A percentile compares a stretch with the other conserved stretches of the same genome.
Evolutionary conservation across 2,113 vertebrate genomes (phyloP).

Genomic region (Alces alces): DNA sequence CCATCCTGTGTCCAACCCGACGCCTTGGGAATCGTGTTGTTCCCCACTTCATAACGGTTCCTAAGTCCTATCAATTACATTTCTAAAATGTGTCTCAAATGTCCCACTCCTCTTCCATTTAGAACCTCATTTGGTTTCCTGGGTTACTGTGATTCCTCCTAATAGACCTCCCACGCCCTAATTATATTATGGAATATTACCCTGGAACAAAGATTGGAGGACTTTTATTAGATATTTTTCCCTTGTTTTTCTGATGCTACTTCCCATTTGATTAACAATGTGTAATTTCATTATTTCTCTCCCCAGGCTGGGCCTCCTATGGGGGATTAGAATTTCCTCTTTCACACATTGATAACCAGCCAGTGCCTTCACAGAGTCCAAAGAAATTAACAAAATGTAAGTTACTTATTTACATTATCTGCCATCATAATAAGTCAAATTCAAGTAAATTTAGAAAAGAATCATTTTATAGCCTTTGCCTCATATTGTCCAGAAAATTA

Average conservation of each 20-base stretch:
- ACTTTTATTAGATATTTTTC: not conserved
- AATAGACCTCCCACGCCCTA: not conserved
- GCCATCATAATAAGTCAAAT: not conserved
- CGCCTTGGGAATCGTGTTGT: not conserved
- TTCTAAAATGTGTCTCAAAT: not conserved
- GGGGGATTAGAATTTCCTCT: slow-evolving; percentile 59
- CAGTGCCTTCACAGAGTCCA: slow-evolving; percentile 73
- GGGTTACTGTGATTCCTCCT: not conserved
- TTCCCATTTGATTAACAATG: slow-evolving; percentile 19
- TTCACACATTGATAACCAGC: slow-evolving; percentile 52
- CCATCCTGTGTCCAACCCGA: not conserved
- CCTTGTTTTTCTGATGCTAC: not conserved
- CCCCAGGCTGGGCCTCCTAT: slow-evolving; percentile 82
- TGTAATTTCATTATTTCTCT: not conserved
- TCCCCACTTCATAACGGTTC: not conserved
- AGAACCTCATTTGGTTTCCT: not conserved
- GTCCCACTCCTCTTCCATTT: not conserved
- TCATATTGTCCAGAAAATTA: not conserved
- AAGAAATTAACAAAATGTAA: slow-evolving; percentile 77
- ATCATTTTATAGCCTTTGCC: not conserved
- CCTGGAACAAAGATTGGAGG: not conserved
- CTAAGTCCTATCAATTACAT: not conserved
- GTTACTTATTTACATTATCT: slow-evolving; percentile 18
- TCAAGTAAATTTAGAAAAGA: slow-evolving; percentile 22
- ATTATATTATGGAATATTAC: not conserved